Evolutionary conservation across 2,797 vertebrate species (phyloP).

Genomic region (Clarias pachynema): DNA sequence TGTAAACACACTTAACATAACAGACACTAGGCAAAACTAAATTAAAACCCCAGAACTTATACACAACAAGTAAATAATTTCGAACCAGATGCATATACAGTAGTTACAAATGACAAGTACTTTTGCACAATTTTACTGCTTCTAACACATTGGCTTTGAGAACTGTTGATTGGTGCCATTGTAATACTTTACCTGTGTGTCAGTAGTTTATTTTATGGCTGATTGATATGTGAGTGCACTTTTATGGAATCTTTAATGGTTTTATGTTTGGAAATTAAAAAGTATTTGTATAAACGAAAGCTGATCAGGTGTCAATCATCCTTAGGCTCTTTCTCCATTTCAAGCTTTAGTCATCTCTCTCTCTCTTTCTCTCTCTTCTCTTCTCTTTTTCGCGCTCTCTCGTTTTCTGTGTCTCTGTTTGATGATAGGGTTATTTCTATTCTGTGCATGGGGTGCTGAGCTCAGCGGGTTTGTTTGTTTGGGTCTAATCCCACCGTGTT

Average conservation of each 20-base stretch:
- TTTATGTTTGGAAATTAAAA: not conserved
- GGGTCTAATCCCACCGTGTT: constrained; percentile 71
- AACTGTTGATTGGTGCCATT: too few relatives aligned
- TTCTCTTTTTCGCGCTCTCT: not conserved
- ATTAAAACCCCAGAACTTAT: too few relatives aligned
- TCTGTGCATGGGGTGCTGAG: constrained; percentile 73
- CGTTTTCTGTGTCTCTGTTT: constrained; percentile 63
- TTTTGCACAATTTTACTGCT: too few relatives aligned
- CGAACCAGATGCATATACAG: too few relatives aligned
- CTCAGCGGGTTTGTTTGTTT: constrained; percentile 80
- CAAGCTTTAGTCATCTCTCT: not conserved
- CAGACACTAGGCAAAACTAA: too few relatives aligned
- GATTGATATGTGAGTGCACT: too few relatives aligned
- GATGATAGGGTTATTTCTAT: constrained; percentile 82
- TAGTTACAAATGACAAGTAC: too few relatives aligned
- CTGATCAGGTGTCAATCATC: not conserved
- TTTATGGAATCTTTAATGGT: not conserved
- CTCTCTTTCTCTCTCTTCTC: not conserved
- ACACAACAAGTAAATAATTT: too few relatives aligned
- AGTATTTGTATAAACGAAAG: not conserved
- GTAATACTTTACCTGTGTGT: too few relatives aligned
- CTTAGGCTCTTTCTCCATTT: not conserved
- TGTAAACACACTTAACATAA: too few relatives aligned
- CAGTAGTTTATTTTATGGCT: not conserved
- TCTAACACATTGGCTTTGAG: too few relatives aligned